Base-by-base conservation (phyloP, 23 tunicate genomes). In the Phallusia fumigata region DNA sequence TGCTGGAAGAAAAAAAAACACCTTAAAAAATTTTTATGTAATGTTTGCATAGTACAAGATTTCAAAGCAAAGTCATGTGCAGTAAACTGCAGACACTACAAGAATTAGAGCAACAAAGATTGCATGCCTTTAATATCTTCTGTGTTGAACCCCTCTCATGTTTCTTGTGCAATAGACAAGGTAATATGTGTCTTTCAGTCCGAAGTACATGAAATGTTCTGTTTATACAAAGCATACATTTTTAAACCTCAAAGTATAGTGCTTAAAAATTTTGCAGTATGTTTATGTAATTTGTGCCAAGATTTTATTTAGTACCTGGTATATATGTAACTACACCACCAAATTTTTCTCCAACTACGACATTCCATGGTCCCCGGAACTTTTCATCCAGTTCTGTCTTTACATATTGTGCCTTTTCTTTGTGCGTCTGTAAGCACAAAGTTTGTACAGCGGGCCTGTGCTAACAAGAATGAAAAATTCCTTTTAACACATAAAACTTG, bases 161-260 rank as follows among this genome's bases (percentile, higher is more conserved):
- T 93, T 93, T 88, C 89, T 81, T 36, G 97, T 93, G 87, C 86
- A 52, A 82, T 93, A 93, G 18, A 88, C 74, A 40, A 93, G 76
- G 52, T 79, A 84, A 53, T 50, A 73, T 30, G 69, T 76, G 33
- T 75, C 87, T 36, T 83, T 84, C 79, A 85, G 21, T 35, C 53
- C 50, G 74, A 94, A 94, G 85, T 94, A 89, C 53, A 94, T 83
- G 80, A 94, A 89, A 49, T 94, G 98, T 31, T 83, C 98, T 94
- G 87, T 40, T 40, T 3, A 40, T 30, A 84, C 36, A 40, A 40
- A 40, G 10, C 47, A 40, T 40, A 3, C 5, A 10, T 40, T 40
- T 40, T 40, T 53, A 18, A 19, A 19, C 19, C n/a, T n/a, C n/a
- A n/a, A n/a, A n/a, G n/a, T 18, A 52, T 52, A 19, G 18, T 52